Evolutionary conservation across 1,140 invertebrate genomes (phyloP).

Genomic region (Lepidurus arcticus): DNA sequence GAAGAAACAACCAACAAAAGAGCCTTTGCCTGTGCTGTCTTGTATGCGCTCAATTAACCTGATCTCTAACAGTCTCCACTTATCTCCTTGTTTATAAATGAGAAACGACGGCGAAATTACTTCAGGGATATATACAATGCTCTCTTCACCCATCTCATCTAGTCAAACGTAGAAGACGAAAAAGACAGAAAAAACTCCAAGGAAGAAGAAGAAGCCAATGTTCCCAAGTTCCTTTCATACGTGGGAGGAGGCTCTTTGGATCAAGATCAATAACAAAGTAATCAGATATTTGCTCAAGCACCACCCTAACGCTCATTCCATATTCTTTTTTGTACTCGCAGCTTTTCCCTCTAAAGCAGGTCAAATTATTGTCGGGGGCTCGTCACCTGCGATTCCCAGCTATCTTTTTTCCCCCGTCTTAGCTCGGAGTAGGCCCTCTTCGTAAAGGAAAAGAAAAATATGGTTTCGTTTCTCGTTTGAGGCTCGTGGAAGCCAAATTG

Average conservation of each 20-base stretch:
- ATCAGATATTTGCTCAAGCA: conserved; percentile 19
- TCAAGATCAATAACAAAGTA: conserved; percentile 22
- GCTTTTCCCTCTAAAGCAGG: not conserved
- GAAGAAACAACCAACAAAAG: not conserved
- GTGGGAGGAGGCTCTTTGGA: conserved; percentile 17
- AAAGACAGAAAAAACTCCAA: not conserved
- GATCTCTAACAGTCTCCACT: conserved; percentile 12
- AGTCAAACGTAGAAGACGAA: not conserved
- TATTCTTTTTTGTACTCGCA: not conserved
- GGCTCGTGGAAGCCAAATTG: conserved; percentile 11
- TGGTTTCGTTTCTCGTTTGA: conserved; percentile 8
- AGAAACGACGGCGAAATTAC: not conserved
- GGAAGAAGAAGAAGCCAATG: not conserved
- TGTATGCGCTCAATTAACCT: conserved; percentile 15
- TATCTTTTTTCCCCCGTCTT: not conserved
- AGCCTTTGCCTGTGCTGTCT: not conserved
- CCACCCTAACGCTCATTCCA: conserved; percentile 6
- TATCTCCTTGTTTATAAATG: conserved; percentile 22
- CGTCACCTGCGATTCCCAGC: not conserved
- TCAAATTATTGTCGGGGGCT: conserved; percentile 19
- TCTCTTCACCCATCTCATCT: conserved; percentile 7
- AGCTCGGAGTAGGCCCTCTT: not conserved
- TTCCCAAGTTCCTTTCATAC: conserved; percentile 19
- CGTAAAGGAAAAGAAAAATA: conserved; percentile 16
- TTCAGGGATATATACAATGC: not conserved